A percentile compares a stretch with the other conserved stretches of the same genome.
phyloP scores from a whole-genome alignment of 2,888 invertebrate species.

The Cataglyphis cursor region DNA sequence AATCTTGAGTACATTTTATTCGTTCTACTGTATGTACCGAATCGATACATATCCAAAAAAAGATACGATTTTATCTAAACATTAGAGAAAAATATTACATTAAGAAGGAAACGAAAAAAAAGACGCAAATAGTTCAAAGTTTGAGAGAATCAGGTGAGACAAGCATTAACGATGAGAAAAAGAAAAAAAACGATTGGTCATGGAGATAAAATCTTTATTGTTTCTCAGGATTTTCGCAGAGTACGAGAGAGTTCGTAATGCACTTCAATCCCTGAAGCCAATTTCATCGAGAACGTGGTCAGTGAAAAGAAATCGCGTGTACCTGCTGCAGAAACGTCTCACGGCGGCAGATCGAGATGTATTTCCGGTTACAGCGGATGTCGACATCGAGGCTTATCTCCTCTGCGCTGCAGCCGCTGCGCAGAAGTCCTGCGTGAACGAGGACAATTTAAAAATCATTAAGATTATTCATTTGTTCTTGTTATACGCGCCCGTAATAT shows the following conservation, averaged over 20 bases:
- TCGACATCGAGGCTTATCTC: constrained; percentile 82
- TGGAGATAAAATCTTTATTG: constrained; percentile 66
- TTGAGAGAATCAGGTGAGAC: constrained; percentile 10
- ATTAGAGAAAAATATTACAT: not conserved
- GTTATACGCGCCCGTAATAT: constrained; percentile 36
- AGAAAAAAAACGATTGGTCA: constrained; percentile 45
- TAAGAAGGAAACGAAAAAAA: not conserved
- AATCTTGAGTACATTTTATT: constrained; percentile 16
- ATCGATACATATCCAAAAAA: not conserved
- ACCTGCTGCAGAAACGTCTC: constrained; percentile 74
- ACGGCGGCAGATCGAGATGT: constrained; percentile 76
- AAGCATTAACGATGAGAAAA: constrained; percentile 18
- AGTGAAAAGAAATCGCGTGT: constrained; percentile 78
- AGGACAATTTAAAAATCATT: constrained; percentile 72
- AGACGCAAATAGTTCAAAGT: constrained; percentile 5
- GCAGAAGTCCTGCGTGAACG: constrained; percentile 79
- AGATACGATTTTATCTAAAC: not conserved
- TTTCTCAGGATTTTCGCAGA: constrained; percentile 76
- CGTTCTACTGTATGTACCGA: not conserved
- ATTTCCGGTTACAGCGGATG: constrained; percentile 77
- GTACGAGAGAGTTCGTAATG: constrained; percentile 77
- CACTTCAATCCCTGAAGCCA: constrained; percentile 78
- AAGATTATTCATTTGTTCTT: constrained; percentile 69
- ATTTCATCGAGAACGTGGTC: constrained; percentile 77
- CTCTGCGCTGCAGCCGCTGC: constrained; percentile 80